Evolutionary conservation across 2,888 invertebrate genomes (phyloP).

Genomic region (Drosophila picticornis): DNA sequence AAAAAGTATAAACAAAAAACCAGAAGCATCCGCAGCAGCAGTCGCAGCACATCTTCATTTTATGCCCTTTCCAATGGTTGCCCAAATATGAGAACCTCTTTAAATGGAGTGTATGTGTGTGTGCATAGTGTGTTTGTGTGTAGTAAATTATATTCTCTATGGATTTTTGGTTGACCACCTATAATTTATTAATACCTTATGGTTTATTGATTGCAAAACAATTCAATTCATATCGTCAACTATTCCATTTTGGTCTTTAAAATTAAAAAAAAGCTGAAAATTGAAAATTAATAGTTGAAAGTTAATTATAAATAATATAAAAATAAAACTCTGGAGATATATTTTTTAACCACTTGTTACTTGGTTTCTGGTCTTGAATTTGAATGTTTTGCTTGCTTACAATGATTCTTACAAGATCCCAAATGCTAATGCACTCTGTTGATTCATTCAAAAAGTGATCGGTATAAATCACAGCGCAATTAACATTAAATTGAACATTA

Average conservation of each 20-base stretch:
- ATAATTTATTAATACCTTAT: not conserved
- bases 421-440: not conserved
- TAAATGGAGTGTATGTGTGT: not conserved
- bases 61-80: conserved; percentile 38
- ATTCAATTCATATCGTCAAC: not conserved
- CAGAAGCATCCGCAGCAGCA: not conserved
- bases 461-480: not conserved
- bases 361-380: not conserved
- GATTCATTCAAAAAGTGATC: not conserved
- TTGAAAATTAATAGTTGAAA: not conserved
- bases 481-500: not conserved
- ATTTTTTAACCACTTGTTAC: not conserved
- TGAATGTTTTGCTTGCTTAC: not conserved
- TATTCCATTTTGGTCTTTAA: not conserved
- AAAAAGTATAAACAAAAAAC: not conserved
- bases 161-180: not conserved
- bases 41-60: conserved; percentile 63
- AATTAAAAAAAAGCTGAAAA: not conserved
- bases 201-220: conserved; percentile 1
- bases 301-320: too few species aligned
- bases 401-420: not conserved
- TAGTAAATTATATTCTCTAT: not conserved
- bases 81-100: conserved; percentile 6
- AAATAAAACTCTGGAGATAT: not conserved
- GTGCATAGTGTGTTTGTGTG: too few species aligned